Evolutionary conservation across 2,888 invertebrate species (phyloP), one percentile per base, ranked within the genome.

Genomic region (Drosophila nigricruria): DNA sequence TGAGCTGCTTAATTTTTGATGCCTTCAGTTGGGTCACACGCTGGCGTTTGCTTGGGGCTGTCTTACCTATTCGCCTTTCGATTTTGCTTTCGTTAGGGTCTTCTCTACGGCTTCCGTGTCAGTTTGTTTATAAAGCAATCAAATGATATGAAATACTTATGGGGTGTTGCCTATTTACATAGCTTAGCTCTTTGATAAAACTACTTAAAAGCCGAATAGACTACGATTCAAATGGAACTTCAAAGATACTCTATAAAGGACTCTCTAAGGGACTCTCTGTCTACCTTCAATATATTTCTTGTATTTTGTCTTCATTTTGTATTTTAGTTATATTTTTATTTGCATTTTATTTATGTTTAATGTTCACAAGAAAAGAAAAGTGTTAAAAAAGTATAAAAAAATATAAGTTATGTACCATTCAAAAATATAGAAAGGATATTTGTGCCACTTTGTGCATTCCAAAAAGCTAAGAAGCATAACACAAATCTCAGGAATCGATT

Each of bases 1-100:
- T 56, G 73, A 77, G 67, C 71, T 87, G 70, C 64, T 87, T 76
- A 81, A 84, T 78, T 88, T 89, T 81, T 81, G 68, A 77, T 74
- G 62, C 65, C 64, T 16, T 61, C 61, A 45, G 82, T 49, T 81
- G 54, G 61, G 64, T 60, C 64, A 61, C 43, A 45, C 60, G 54
- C 20, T 60, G 47, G 9, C 14, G 57, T 45, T 63, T 63, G 32
- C 52, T 76, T 53, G 25, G 38, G 25, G 16, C 25, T 3, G 25
- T 38, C 38, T 36, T 25, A 12, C 10, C 53, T 23, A 14, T 53
- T 49, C 49, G 49, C 49, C 8, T 49, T 49, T 49, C 30, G 30
- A 14, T 49, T 49, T 49, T 18, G 12, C 4, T 18, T 18, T 49
- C 8, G 18, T 20, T 14, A n/a, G 3, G 8, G 14, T 3, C 32